Conservation (phyloP, 2,797 vertebrate genomes). For the Rhinichthys osculus region DNA sequence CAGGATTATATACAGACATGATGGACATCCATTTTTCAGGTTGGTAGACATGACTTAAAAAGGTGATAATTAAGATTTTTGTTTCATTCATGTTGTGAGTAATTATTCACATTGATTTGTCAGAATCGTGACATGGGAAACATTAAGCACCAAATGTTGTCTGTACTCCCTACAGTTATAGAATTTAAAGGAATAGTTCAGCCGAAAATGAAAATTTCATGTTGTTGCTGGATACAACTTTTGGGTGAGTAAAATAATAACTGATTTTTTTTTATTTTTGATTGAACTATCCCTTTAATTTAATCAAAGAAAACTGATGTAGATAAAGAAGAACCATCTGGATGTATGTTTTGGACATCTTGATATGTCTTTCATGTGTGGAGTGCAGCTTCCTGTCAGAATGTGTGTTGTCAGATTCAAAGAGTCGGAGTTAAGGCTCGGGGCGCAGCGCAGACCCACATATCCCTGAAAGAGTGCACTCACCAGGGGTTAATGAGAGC, state of each 20-base stretch:
- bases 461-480: slow-evolving; percentile 41
- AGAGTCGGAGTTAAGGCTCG: slow-evolving; percentile 28
- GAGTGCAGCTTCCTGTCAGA: slow-evolving; percentile 19
- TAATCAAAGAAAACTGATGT: neutral
- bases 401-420: slow-evolving; percentile 32
- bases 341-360: neutral
- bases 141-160: neutral
- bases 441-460: slow-evolving; percentile 17
- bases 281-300: neutral
- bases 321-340: neutral
- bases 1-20: slow-evolving; percentile 52
- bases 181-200: neutral
- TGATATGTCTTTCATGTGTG: slow-evolving; percentile 12
- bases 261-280: neutral
- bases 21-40: slow-evolving; percentile 52
- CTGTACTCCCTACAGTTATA: neutral
- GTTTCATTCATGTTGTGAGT: slow-evolving; percentile 32
- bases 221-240: neutral
- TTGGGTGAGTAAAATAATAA: neutral
- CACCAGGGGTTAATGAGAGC: slow-evolving; percentile 53
- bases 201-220: neutral
- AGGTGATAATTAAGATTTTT: slow-evolving; percentile 44
- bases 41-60: slow-evolving; percentile 42
- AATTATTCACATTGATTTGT: slow-evolving; percentile 41
- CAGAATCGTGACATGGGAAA: slow-evolving; percentile 13